Evolutionary conservation across 2,888 invertebrate species (phyloP).

Genomic region (Eilema griseolum): DNA sequence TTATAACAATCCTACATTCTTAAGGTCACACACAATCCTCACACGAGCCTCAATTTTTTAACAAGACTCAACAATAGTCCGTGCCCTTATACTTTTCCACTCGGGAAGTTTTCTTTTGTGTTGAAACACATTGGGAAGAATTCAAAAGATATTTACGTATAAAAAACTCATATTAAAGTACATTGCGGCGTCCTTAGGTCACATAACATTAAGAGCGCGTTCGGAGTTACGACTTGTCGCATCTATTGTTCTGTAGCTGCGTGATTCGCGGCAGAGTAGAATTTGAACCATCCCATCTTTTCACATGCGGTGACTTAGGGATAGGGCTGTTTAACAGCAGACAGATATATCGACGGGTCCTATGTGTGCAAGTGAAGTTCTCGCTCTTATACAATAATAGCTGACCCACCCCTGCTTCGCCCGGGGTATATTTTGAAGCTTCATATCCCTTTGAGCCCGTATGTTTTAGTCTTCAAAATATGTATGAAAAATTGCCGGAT

Average conservation of each 20-base stretch:
- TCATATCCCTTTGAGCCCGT: too few species aligned
- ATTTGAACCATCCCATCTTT: too few species aligned
- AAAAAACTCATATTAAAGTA: constrained; percentile 55
- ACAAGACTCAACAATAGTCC: constrained; percentile 33
- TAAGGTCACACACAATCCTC: constrained; percentile 8
- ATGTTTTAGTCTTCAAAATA: too few species aligned
- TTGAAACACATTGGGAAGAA: constrained; percentile 46
- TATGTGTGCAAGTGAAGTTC: too few species aligned
- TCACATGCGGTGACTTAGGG: too few species aligned
- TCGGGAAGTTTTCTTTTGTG: constrained; percentile 50
- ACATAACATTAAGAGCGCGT: constrained; percentile 34
- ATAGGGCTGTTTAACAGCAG: too few species aligned
- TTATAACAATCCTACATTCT: not conserved
- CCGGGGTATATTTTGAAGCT: too few species aligned
- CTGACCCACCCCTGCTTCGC: too few species aligned
- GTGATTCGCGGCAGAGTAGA: not conserved
- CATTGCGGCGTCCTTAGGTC: constrained; percentile 40
- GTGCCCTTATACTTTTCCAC: constrained; percentile 47
- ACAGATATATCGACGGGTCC: too few species aligned
- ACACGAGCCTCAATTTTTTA: constrained; percentile 35
- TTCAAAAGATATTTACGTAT: constrained; percentile 55
- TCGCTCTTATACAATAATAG: too few species aligned
- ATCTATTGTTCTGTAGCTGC: not conserved
- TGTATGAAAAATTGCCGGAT: too few species aligned
- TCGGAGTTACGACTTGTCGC: constrained; percentile 24